These are phyloP conservation scores for Sardinella longiceps DNA, from an alignment of 2,797 vertebrate species.

Conservation along the genomic window DNA sequence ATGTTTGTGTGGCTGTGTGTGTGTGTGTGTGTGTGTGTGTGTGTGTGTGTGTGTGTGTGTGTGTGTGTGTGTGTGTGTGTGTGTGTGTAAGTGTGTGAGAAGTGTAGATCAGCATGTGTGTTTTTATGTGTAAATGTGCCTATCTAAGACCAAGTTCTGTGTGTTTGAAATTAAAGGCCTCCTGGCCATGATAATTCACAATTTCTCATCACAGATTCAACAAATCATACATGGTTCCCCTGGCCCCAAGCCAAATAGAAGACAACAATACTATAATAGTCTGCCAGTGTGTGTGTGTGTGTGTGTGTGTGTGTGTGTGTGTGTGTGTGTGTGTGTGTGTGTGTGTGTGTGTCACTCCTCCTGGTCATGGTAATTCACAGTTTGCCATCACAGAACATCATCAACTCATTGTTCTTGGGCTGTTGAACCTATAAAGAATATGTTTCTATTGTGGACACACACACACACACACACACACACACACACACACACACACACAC, in stretches of 20 bases:
- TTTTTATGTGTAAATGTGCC: background rate
- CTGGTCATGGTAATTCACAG: too few species aligned
- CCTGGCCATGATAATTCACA: background rate
- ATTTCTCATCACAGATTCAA: background rate
- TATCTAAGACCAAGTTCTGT: background rate
- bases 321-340: background rate
- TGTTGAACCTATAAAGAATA: background rate
- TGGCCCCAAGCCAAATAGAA: background rate
- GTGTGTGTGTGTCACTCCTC: too few species aligned
- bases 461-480: too few species aligned
- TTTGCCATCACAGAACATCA: too few species aligned
- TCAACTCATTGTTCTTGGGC: background rate
- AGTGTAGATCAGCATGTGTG: background rate
- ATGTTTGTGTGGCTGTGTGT: background rate
- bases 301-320: too few species aligned
- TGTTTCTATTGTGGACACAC: background rate
- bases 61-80: too few species aligned
- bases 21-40: background rate
- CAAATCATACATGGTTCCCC: background rate
- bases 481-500: background rate
- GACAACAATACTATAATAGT: too few species aligned
- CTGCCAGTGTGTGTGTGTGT: background rate
- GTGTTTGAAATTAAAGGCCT: background rate
- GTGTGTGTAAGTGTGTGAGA: background rate
- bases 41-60: too few species aligned